Base-by-base conservation (phyloP, 1,140 invertebrate genomes). In the Solen grandis region DNA sequence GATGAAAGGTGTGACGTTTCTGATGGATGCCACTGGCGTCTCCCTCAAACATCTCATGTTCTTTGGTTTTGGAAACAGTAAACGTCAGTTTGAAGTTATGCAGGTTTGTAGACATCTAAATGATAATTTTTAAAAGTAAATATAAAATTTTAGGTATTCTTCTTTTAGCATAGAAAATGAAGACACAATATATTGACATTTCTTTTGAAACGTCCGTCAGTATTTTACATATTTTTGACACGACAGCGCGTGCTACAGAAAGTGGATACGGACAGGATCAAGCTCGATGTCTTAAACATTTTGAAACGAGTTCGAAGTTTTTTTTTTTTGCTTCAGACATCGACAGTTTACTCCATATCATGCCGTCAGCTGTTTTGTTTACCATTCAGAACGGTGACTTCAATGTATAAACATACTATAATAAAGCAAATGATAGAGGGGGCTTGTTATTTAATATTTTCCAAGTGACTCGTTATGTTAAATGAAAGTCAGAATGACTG, bases 21-120 rank as follows among this genome's bases (percentile, higher is more conserved):
- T 77, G 4, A 77, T 77, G 74, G 74, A 77, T 29, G 74, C 74
- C 13, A 77, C 62, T 41, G 60, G 60, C 2, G 74, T 77, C 19
- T 22, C 59, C 0, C 59, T 77, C 36, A 66, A 65, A 63, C 74
- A 77, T 31, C n/a, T 77, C 8, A n/a, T 63, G 27, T 77, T 77
- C 36, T 77, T 77, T 38, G 74, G 74, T 16, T 77, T 66, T 35
- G 57, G 54, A 41, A 77, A 77, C 41, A 62, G 74, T 19, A 38
- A 62, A 13, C 65, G 66, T 41, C 74, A 77, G 29, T 65, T 77
- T 54, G 62, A n/a, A 5, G 62, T 77, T 2, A 77, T 77, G 74
- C 74, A 77, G 50, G 74, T 77, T 35, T 38, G 57, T 59, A 13
- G 25, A 10, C 10, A 10, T 13, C 10, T 8, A 10, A 13, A 10